These are phyloP conservation scores for Lophura nycthemera DNA, from an alignment of 2,113 vertebrate genomes.

Conservation along the genomic window DNA sequence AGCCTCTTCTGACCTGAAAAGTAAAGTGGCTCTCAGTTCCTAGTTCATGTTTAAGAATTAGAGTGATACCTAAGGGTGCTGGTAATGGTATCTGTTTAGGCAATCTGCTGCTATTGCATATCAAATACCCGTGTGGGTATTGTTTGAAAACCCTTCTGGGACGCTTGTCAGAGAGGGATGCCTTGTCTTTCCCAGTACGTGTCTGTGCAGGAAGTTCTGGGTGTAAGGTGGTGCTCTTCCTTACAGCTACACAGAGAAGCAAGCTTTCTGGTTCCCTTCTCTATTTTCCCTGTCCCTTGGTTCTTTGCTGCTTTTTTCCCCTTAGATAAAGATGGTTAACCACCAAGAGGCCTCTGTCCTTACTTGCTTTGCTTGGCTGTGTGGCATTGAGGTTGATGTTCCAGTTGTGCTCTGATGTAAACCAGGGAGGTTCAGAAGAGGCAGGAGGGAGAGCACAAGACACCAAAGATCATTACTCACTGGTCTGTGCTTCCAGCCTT, in stretches of 20 bases:
- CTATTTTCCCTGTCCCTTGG: neutral
- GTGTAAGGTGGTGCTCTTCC: neutral
- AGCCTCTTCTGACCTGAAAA: neutral
- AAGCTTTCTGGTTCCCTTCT: neutral
- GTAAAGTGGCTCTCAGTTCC: neutral
- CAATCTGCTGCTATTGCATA: neutral
- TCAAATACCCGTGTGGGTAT: neutral
- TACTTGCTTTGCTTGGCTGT: neutral
- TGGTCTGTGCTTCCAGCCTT: neutral
- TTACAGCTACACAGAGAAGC: neutral
- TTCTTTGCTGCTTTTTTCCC: neutral
- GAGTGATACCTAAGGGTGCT: neutral
- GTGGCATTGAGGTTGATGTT: too few species aligned
- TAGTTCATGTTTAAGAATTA: neutral
- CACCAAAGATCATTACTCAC: neutral
- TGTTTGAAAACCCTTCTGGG: neutral
- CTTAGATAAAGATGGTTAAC: neutral
- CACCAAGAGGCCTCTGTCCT: neutral
- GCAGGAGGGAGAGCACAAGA: neutral
- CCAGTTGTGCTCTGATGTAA: neutral
- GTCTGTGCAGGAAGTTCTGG: neutral
- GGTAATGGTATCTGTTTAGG: neutral
- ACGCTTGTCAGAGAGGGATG: fast-evolving
- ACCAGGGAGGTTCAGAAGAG: neutral
- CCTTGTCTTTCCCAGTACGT: neutral